Evolutionary conservation across 1,140 invertebrate species (phyloP), one percentile per base, ranked within the genome.

Genomic region (Anastrepha obliqua): DNA sequence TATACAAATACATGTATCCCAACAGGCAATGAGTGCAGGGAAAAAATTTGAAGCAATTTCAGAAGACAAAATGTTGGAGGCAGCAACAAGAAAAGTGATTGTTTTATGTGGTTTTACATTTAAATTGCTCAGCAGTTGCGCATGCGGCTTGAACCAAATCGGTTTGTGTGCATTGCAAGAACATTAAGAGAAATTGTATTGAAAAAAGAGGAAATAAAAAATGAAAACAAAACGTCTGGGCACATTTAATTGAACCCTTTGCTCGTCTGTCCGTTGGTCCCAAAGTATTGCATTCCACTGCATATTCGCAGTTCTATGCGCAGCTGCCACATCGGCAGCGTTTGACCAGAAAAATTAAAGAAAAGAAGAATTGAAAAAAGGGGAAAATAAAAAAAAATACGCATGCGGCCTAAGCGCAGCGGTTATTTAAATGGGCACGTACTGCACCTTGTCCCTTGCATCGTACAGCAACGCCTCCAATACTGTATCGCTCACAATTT

Each of bases 391-490:
- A n/a, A 74, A 81, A 47, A 81, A 58, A 6, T 58, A 81, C 74
- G n/a, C 74, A 58, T 81, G 74, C n/a, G 5, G 42, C 64, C 4
- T 5, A 67, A 4, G 29, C 64, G 2, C 42, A 0, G 7, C 70
- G 44, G 44, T 29, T 42, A 81, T 20, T 55, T 51, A 81, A 81
- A 55, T 81, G 74, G n/a, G 74, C 74, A 81, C 74, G 74, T 81
- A 81, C 7, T 51, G 74, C 74, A 58, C 74, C 47, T 81, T 81
- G 8, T 81, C 47, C 74, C 74, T 15, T 47, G 47, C 44, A 1
- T 9, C 44, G n/a, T 7, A 42, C 5, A 17, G 17, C 39, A 20
- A 7, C 17, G 47, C n/a, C 42, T 78, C n/a, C 70, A 47, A 78
- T 78, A 11, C 44, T 51, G 44, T 42, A 17, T 13, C 44, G 42